phyloP scores from a whole-genome alignment of 2,888 invertebrate genomes.

The Hyposoter didymator region DNA sequence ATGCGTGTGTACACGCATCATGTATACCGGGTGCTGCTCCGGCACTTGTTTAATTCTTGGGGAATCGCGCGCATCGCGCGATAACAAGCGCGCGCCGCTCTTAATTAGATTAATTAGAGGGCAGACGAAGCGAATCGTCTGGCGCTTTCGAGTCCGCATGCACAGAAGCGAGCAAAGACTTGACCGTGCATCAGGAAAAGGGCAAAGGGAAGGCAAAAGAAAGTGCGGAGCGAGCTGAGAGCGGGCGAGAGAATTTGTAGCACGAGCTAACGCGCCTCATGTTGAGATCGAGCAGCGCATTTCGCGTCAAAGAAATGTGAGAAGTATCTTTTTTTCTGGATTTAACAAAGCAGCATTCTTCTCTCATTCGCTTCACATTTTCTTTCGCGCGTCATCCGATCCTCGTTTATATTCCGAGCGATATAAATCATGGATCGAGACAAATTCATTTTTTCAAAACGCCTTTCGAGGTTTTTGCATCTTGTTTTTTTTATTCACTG shows the following conservation, averaged over 20 bases:
- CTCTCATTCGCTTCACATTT: constrained; percentile 14
- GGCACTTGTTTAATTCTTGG: constrained; percentile 52
- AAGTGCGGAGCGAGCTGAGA: background rate
- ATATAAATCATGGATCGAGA: background rate
- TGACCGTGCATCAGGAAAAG: constrained; percentile 19
- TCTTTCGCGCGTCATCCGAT: constrained; percentile 1
- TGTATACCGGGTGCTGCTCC: constrained; percentile 39
- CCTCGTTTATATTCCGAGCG: background rate
- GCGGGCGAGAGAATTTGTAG: constrained; percentile 5
- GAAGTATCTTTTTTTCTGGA: constrained; percentile 38
- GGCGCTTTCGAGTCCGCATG: constrained; percentile 51
- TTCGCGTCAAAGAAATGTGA: constrained; percentile 46
- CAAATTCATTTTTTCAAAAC: background rate
- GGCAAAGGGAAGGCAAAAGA: background rate
- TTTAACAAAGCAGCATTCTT: constrained; percentile 27
- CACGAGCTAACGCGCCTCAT: constrained; percentile 55
- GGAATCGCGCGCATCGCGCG: constrained; percentile 55
- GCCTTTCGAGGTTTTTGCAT: background rate
- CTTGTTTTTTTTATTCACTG: background rate
- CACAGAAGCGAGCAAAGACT: constrained; percentile 50
- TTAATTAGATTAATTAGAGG: constrained; percentile 82
- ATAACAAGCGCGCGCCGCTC: constrained; percentile 70
- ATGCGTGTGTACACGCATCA: constrained; percentile 3
- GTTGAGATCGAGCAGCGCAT: constrained; percentile 55
- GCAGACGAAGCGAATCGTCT: constrained; percentile 74